Percentiles rank a stretch among this genome's conserved stretches.
phyloP scores from a whole-genome alignment of 2,888 invertebrate species.

The Nasonovia ribisnigri region DNA sequence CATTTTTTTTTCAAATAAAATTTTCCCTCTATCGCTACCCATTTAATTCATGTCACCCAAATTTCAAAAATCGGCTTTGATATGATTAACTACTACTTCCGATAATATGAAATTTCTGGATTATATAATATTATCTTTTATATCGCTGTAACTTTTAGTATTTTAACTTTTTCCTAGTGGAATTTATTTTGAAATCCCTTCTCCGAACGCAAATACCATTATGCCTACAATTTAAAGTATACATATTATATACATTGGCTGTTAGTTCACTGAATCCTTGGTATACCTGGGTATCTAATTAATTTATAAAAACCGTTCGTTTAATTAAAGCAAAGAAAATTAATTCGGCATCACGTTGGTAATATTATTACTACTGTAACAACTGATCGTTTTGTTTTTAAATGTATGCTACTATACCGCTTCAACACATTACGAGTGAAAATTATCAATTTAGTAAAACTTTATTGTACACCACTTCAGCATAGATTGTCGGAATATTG shows the following conservation, averaged over 20 bases:
- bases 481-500: background rate
- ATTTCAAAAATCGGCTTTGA: background rate
- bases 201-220: background rate
- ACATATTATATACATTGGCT: background rate
- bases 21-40: background rate
- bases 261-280: background rate
- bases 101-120: background rate
- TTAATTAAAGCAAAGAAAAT: constrained; percentile 26
- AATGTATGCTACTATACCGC: background rate
- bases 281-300: background rate
- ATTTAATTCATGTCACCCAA: background rate
- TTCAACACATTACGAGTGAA: background rate
- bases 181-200: background rate
- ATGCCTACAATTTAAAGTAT: background rate
- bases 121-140: background rate
- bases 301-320: background rate
- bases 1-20: background rate
- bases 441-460: background rate
- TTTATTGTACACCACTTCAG: background rate
- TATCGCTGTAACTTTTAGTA: background rate
- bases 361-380: background rate
- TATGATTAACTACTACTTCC: background rate
- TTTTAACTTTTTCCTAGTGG: background rate
- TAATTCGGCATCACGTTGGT: background rate
- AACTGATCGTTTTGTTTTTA: background rate